A percentile compares a stretch with the other conserved stretches of the same genome.
Evolutionary conservation across 2,888 invertebrate species (phyloP).

Genomic region (Andrena hattorfiana): DNA sequence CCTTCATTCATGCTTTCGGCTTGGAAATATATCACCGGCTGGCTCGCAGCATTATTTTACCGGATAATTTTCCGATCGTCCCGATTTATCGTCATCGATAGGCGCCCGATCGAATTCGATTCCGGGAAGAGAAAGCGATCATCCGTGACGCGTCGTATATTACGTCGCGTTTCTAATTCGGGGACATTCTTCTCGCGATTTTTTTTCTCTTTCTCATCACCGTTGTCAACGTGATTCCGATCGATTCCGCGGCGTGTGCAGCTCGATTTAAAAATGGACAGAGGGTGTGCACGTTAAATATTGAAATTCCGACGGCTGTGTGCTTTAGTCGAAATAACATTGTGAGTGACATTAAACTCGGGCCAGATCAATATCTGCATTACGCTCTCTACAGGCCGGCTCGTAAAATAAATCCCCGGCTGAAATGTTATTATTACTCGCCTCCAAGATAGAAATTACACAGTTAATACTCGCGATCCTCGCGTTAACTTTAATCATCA

Average conservation of each 20-base stretch:
- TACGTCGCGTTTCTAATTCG: constrained; percentile 18
- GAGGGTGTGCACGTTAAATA: constrained; percentile 44
- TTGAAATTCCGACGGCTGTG: constrained; percentile 52
- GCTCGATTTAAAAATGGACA: constrained; percentile 23
- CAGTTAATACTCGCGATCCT: constrained; percentile 44
- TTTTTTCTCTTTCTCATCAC: background rate
- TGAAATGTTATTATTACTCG: constrained; percentile 56
- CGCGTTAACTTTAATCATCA: constrained; percentile 36
- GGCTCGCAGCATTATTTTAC: constrained; percentile 16
- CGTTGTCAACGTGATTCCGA: constrained; percentile 16
- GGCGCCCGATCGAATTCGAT: constrained; percentile 15
- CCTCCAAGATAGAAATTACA: constrained; percentile 48
- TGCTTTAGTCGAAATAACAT: constrained; percentile 67
- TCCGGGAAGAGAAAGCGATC: constrained; percentile 13
- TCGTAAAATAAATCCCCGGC: constrained; percentile 69
- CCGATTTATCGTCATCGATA: background rate
- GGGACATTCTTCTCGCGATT: background rate
- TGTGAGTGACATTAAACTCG: constrained; percentile 69
- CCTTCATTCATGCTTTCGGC: constrained; percentile 59
- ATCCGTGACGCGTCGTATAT: background rate
- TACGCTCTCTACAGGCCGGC: constrained; percentile 37
- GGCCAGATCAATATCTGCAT: constrained; percentile 68
- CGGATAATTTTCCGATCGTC: background rate
- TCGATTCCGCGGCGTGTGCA: background rate
- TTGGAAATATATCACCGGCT: constrained; percentile 13